Evolutionary conservation across 2,113 vertebrate species (phyloP).

Genomic region (Nyctibius bracteatus): DNA sequence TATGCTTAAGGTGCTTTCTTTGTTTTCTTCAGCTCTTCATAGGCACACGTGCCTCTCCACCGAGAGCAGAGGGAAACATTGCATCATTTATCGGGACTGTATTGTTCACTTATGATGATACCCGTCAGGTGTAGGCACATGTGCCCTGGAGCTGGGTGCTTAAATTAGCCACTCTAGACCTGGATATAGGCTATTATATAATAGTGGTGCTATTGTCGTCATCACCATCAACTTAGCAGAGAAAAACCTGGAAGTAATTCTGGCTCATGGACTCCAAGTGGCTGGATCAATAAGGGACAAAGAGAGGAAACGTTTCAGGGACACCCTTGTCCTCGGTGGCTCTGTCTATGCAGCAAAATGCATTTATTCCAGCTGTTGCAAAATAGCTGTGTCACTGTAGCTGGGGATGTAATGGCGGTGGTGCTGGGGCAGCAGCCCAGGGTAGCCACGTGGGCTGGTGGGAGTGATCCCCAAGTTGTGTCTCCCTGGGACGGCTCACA

Average conservation of each 20-base stretch:
- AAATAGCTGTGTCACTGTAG: background rate
- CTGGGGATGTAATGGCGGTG: background rate
- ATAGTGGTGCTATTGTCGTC: accelerated
- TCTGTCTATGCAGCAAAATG: background rate
- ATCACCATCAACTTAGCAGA: background rate
- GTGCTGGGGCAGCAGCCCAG: background rate
- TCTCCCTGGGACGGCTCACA: background rate
- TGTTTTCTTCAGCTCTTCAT: background rate
- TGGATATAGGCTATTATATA: background rate
- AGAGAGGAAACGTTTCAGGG: background rate
- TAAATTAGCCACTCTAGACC: background rate
- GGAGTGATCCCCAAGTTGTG: accelerated
- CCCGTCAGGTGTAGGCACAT: background rate
- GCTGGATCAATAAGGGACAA: background rate
- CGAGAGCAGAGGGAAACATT: background rate
- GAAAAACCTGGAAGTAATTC: background rate
- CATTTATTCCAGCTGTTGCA: background rate
- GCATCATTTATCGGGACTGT: background rate
- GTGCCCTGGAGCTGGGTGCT: background rate
- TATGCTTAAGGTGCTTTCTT: background rate
- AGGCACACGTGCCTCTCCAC: background rate
- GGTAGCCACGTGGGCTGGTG: background rate
- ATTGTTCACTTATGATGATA: background rate
- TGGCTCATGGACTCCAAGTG: background rate
- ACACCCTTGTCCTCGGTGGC: background rate